phyloP scores from a whole-genome alignment of 2,888 invertebrate species.

The Branchipolynoe longqiensis region DNA sequence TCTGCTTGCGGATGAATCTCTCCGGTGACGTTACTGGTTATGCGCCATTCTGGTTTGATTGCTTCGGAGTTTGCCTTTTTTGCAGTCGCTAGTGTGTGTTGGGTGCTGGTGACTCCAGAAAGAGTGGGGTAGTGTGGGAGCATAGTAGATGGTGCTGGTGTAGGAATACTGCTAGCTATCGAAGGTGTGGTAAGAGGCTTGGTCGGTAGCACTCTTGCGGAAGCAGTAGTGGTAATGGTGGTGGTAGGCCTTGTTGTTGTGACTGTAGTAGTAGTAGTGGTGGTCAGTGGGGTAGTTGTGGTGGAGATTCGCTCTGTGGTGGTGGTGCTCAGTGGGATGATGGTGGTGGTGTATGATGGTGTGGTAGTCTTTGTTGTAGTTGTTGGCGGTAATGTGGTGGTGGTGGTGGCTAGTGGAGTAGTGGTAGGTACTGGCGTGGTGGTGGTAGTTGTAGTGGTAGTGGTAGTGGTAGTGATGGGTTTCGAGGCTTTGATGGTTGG shows the following conservation, averaged over 20 bases:
- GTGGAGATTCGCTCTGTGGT: too few species aligned
- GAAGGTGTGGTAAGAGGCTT: too few species aligned
- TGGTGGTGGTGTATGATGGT: neutral
- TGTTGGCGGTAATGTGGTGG: neutral
- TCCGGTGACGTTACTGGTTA: too few species aligned
- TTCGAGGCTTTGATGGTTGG: constrained; percentile 17
- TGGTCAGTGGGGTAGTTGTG: neutral
- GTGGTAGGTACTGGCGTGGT: neutral
- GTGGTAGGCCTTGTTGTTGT: neutral
- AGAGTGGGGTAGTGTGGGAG: too few species aligned
- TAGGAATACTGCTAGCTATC: too few species aligned
- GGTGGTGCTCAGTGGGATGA: neutral
- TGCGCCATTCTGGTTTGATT: too few species aligned
- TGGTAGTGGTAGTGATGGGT: neutral
- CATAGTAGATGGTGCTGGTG: too few species aligned
- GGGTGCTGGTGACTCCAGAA: too few species aligned
- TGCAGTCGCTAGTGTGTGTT: too few species aligned
- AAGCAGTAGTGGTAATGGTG: neutral
- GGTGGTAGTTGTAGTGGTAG: neutral
- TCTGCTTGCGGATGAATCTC: too few species aligned
- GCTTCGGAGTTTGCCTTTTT: too few species aligned
- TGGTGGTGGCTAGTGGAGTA: constrained; percentile 11
- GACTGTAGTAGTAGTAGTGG: neutral
- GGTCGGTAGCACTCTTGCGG: too few species aligned
- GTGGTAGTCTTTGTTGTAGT: constrained; percentile 8